Evolutionary conservation across 2,888 invertebrate genomes (phyloP), one percentile per base, ranked within the genome.

Genomic region (Polyommatus iphigenia): DNA sequence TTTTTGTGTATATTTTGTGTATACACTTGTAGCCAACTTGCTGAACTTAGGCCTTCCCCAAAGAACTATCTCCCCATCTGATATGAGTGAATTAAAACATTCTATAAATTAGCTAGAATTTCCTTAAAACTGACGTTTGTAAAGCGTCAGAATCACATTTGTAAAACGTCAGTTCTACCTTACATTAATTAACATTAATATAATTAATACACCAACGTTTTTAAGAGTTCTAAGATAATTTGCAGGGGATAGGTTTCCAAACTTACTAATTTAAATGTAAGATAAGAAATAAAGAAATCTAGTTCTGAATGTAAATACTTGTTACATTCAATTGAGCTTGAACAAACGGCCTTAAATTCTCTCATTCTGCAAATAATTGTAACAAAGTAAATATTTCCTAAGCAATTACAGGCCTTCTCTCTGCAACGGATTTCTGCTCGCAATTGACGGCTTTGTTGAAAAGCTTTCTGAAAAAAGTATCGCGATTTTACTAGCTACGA

Each of bases 301-400:
- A 62, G 24, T 62, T 62, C 10, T 10, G 41, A 10, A 62, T 20
- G 1, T 62, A 57, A 57, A 57, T n/a, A 57, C 57, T 57, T 62
- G 10, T 62, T 29, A 67, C 29, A 67, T 24, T 50, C 15, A 50
- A 50, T 54, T 18, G 54, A 54, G 18, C 5, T 54, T 54, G 5
- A 18, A 54, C 54, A 67, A 67, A 67, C 67, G 29, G 29, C 18
- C 20, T 18, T 5, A 67, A 67, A 32, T 67, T 67, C 67, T 32
- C 29, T 32, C 15, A 29, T 67, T 67, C 67, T 67, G 15, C 29
- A 32, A 67, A 32, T 67, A 32, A 32, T 67, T 32, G 67, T 67
- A 32, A 67, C 67, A 32, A 32, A 67, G 67, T 67, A 32, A 67
- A 67, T 67, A 67, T 67, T 67, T 67, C 67, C 67, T 32, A 67